Conservation (phyloP, 1,140 invertebrate genomes). For the Aphidius ervi region DNA sequence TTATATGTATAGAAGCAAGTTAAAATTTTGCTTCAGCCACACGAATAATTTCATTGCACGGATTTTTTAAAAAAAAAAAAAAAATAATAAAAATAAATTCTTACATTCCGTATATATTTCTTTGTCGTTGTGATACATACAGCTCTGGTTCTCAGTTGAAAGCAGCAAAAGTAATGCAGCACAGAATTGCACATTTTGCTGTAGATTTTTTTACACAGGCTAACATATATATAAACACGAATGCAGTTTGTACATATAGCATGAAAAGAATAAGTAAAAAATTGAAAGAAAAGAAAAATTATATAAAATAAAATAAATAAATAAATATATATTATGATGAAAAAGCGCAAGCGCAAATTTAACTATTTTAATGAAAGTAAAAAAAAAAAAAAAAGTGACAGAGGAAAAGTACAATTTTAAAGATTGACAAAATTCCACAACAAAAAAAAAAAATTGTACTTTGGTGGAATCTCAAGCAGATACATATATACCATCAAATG, state of each 20-base stretch:
- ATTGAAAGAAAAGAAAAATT: not conserved
- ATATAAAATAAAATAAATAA: constrained; percentile 3
- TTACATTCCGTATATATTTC: constrained; percentile 3
- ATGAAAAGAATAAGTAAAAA: not conserved
- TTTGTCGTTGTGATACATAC: constrained; percentile 1
- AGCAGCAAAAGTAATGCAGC: no score
- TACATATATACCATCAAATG: constrained; percentile 27
- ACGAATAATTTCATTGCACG: constrained; percentile 12
- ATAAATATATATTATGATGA: not conserved
- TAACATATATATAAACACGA: no score
- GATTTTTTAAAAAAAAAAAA: constrained; percentile 10
- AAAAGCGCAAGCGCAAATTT: not conserved
- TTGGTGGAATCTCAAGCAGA: constrained; percentile 28
- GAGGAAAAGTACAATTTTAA: no score
- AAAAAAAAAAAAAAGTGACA: not conserved
- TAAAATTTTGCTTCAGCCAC: not conserved
- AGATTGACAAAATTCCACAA: constrained; percentile 10
- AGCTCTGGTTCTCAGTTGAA: not conserved
- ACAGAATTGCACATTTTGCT: no score
- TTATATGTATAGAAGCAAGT: not conserved
- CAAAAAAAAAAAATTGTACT: not conserved
- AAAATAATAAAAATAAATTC: not conserved
- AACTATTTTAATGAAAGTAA: not conserved
- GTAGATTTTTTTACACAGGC: no score
- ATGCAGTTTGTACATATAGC: no score